Evolutionary conservation across 2,888 invertebrate species (phyloP), one percentile per base, ranked within the genome.

Genomic region (Pharmacophagus antenor): DNA sequence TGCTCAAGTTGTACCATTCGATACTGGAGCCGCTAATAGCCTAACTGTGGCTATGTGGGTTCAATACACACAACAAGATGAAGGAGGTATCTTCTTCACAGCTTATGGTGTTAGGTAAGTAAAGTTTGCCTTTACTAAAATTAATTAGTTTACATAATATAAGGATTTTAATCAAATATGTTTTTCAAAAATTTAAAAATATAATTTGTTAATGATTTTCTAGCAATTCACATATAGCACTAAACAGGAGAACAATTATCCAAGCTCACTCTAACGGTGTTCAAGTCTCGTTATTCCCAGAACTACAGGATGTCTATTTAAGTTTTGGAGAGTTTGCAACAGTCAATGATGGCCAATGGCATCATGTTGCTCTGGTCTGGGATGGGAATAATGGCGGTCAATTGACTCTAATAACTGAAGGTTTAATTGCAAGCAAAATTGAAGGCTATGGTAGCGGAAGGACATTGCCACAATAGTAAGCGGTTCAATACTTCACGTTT

Each of bases 271-370:
- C 97, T 15, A 97, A 95, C 69, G 98, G 98, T n/a, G 95, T 98
- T 2, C 96, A 97, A 82, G 94, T 98, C 17, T 97, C 97, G 0
- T 84, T 98, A 20, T 97, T 98, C 92, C 93, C 95, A 27, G 96
- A 97, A 76, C 85, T 96, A 10, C 96, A 96, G 82, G 97, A 97
- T 73, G 95, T 97, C 0, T 98, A 97, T 85, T 87, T 98, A 46
- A 96, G 97, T 69, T 98, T 97, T 84, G 94, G 96, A 56, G 96
- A 97, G 83, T 97, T 96, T 71, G 96, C 98, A 0, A 97, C 97
- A 0, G 95, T 98, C 20, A 98, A 98, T 75, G 98, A 98, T 75
- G 98, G 98, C 3, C 97, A 97, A 77, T 98, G 98, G 98, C 98
- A 98, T 89, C 98, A 98, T 74, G 94, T 98, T 27, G 97, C 97